Evolutionary conservation across 1,140 invertebrate species (phyloP), one percentile per base, ranked within the genome.

Genomic region (Helicoverpa armigera): DNA sequence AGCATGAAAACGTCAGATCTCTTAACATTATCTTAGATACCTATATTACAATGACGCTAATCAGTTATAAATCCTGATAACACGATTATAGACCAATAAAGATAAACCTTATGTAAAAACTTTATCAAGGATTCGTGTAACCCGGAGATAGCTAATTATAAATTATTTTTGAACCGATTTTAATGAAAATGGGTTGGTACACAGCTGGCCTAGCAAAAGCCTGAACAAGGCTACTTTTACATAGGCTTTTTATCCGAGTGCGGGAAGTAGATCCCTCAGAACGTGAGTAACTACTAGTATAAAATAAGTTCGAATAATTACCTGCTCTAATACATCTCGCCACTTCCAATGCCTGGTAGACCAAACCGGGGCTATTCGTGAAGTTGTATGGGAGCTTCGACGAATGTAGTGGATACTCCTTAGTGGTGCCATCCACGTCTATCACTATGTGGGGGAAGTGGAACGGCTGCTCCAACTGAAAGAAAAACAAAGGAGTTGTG

Each of bases 371-470:
- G 16, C 56, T 58, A 9, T 58, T 58, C 1, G 16, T 18, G 16
- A 58, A 58, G 11, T 58, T 58, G 56, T 58, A 58, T 0, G 56
- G 16, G 16, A 58, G 16, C 7, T 58, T 23, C 10, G 56, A 58
- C 9, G 56, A 23, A 58, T 58, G 56, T 58, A 58, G 5, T 14
- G 11, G 16, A 58, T 58, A 58, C 16, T 58, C 23, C 56, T 23
- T 58, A 5, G 56, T 18, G 5, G 10, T 58, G 56, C 16, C 56
- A 18, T 58, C 56, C 2, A 58, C n/a, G 5, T 18, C 56, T 16
- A 58, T 58, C n/a, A 58, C 61, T n/a, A 43, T 63, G 61, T 63
- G 31, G 14, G 61, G 61, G 7, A 63, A 63, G 1, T 35, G 61
- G 29, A 63, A 63, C 2, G 61, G 29, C 61, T 43, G 29, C 61